Conservation (phyloP, 2,888 invertebrate species). For the Clepsis dumicolana region DNA sequence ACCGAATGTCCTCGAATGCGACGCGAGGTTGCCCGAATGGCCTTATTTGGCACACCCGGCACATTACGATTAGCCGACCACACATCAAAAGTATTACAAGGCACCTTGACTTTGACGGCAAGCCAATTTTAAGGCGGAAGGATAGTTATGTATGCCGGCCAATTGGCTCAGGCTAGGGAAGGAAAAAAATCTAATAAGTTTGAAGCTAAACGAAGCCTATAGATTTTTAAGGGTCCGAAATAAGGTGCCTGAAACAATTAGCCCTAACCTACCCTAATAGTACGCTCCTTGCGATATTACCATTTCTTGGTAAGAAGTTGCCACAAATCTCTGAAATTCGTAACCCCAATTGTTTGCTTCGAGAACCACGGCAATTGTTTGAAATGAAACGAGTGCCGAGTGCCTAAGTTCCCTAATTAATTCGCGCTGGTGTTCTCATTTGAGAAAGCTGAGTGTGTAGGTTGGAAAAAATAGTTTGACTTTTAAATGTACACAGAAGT, state of each 20-base stretch:
- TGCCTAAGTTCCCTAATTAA: conserved; percentile 13
- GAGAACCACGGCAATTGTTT: not conserved
- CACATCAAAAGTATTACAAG: conserved; percentile 44
- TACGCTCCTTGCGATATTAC: too few species aligned
- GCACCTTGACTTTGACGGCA: conserved; percentile 38
- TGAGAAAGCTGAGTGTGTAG: conserved; percentile 1
- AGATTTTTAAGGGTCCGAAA: too few species aligned
- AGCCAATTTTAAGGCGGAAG: conserved; percentile 35
- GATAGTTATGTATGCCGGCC: not conserved
- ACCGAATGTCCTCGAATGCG: conserved; percentile 16
- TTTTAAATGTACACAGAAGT: not conserved
- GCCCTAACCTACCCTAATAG: too few species aligned
- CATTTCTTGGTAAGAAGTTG: too few species aligned
- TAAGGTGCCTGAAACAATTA: too few species aligned
- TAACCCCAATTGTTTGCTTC: not conserved
- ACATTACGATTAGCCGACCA: conserved; percentile 62
- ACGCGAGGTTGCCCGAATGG: conserved; percentile 49
- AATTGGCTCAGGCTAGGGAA: not conserved
- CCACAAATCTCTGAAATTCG: not conserved
- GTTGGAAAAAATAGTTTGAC: not conserved
- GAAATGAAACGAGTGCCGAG: conserved; percentile 2
- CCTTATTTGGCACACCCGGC: conserved; percentile 65
- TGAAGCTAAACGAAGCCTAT: too few species aligned
- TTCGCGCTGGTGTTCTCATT: conserved; percentile 1
- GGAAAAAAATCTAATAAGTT: conserved; percentile 16